A percentile compares a stretch with the other conserved stretches of the same genome.
These are phyloP conservation scores for Panopea generosa DNA, from an alignment of 2,888 invertebrate genomes.

Conservation along the genomic window DNA sequence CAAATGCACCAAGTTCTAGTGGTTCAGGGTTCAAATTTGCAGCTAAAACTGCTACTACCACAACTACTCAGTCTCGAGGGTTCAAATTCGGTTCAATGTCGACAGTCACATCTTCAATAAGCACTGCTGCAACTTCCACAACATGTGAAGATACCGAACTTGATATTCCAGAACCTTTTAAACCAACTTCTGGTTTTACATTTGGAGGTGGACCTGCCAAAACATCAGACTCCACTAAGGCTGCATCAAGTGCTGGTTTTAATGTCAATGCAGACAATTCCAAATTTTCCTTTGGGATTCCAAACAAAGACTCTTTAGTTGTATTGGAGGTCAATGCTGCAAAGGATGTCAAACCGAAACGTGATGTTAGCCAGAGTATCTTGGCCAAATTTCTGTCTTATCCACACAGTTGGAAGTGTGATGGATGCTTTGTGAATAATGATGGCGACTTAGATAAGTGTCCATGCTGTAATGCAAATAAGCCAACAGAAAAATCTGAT, in stretches of 20 bases:
- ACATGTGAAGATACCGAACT: slow-evolving; percentile 4
- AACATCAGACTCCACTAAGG: slow-evolving; percentile 1
- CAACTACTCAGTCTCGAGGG: background rate
- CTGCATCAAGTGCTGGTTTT: slow-evolving; percentile 34
- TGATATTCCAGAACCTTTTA: slow-evolving; percentile 6
- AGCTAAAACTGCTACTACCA: slow-evolving; percentile 12
- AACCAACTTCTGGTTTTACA: slow-evolving; percentile 5
- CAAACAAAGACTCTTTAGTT: background rate
- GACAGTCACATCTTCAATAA: background rate
- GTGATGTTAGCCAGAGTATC: slow-evolving; percentile 22
- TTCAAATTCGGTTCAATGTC: too few relatives aligned
- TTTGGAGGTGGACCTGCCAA: background rate
- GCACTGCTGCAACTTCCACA: background rate
- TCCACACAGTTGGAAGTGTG: slow-evolving; percentile 89
- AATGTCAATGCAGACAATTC: slow-evolving; percentile 17
- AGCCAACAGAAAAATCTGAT: slow-evolving; percentile 71
- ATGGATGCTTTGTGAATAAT: slow-evolving; percentile 88
- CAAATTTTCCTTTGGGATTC: slow-evolving; percentile 22
- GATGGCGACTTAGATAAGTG: slow-evolving; percentile 77
- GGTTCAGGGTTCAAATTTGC: slow-evolving; percentile 63
- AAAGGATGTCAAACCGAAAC: background rate
- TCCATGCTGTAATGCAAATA: slow-evolving; percentile 76
- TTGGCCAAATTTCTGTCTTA: slow-evolving; percentile 78
- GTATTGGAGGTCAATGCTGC: slow-evolving; percentile 5
- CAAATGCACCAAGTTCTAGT: background rate